Base-by-base conservation (phyloP, 30 jellyfish, hydroid and myxozoan genomes). In the Clytia hemisphaerica region DNA sequence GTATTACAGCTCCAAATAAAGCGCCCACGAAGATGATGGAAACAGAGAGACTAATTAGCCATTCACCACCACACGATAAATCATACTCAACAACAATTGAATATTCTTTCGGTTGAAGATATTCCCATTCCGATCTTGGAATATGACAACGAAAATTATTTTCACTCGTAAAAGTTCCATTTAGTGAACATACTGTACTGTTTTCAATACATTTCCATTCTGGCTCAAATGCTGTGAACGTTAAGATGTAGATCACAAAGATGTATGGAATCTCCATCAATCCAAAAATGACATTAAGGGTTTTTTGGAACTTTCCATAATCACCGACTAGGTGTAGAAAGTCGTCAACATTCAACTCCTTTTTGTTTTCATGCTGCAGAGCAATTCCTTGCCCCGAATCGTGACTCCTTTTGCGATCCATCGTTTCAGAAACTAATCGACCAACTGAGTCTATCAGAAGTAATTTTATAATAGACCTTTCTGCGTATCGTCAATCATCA, bases 51-150 rank as follows among this genome's bases (percentile, higher is more conserved):
- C 76, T 49, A 21, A 45, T 60, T 34, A 36, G 71, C 4, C 45
- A 59, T 22, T 76, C 92, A 36, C 44, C 70, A 2, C 61, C 83
- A 35, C 95, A 83, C 24, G 40, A 71, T 30, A 83, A 28, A 42
- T 83, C 95, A 32, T 62, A 83, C 92, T 58, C 78, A 16, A 79
- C 70, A 5, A 67, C 93, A 19, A 79, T 66, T 2, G 93, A 79
- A 61, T 48, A 79, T 1, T 79, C 80, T 26, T 65, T 65, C 29
- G 59, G 28, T 25, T 59, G 72, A 9, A 69, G 34, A 47, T 27
- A 79, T 45, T 79, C 93, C 93, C 93, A 79, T 33, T 70, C 86
- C 4, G 85, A 22, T 45, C 93, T 50, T 22, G 85, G 73, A 38
- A 79, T 62, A 5, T 0, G 16, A 45, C 86, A 79, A 29, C 93